Percentiles rank a stretch among this genome's conserved stretches.
Conservation (phyloP, 2,888 invertebrate species). For the Cremastobaeus sp. region DNA sequence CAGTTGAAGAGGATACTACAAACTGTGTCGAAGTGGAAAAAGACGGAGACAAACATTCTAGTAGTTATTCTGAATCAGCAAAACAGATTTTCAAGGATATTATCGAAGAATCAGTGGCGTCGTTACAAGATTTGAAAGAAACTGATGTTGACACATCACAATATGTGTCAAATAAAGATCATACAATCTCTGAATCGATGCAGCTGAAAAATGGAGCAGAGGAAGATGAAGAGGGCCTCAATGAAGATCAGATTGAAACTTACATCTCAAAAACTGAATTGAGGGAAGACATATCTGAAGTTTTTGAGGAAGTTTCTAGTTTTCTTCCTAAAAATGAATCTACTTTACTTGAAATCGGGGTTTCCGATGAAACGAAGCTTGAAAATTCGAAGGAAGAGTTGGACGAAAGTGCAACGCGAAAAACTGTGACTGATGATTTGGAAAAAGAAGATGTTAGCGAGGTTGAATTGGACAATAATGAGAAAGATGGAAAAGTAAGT, state of each 20-base stretch:
- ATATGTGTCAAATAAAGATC: slow-evolving; percentile 61
- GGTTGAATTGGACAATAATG: slow-evolving; percentile 5
- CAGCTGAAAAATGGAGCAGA: slow-evolving; percentile 26
- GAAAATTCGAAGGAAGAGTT: slow-evolving; percentile 58
- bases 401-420: not conserved
- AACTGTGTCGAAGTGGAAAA: not conserved
- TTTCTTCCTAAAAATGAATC: slow-evolving; percentile 71
- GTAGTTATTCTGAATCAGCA: slow-evolving; percentile 8
- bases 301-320: slow-evolving; percentile 63
- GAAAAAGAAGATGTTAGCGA: not conserved
- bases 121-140: slow-evolving; percentile 52
- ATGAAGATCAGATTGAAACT: slow-evolving; percentile 18
- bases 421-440: too few relatives aligned
- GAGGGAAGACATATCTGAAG: slow-evolving; percentile 50
- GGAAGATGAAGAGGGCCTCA: slow-evolving; percentile 7
- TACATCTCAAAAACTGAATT: slow-evolving; percentile 28
- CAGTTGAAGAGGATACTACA: not conserved
- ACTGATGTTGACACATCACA: slow-evolving; percentile 44
- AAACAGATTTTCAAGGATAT: slow-evolving; percentile 21
- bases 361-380: slow-evolving; percentile 49
- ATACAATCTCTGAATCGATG: slow-evolving; percentile 69
- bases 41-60: not conserved
- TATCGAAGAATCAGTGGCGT: slow-evolving; percentile 34
- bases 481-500: slow-evolving; percentile 17
- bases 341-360: slow-evolving; percentile 62